A percentile compares a stretch with the other conserved stretches of the same genome.
phyloP scores from a whole-genome alignment of 2,797 vertebrate genomes.

The Limnodromus scolopaceus region DNA sequence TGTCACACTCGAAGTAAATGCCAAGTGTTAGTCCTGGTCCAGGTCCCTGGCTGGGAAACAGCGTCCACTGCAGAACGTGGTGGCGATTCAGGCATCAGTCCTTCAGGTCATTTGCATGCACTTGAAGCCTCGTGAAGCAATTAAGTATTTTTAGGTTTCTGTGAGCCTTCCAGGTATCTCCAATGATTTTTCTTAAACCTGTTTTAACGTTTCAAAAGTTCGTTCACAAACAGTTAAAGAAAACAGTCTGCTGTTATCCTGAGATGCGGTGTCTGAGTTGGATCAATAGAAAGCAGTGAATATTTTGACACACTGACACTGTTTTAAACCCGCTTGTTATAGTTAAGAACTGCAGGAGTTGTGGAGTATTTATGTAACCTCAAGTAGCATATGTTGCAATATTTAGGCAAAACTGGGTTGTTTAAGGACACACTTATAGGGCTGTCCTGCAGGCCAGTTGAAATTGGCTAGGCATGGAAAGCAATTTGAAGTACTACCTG shows the following conservation, averaged over 20 bases:
- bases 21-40: background rate
- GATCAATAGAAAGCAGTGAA: background rate
- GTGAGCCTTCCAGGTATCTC: background rate
- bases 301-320: background rate
- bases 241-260: background rate
- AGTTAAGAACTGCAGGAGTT: background rate
- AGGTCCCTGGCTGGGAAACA: background rate
- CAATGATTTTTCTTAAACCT: background rate
- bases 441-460: background rate
- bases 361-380: background rate
- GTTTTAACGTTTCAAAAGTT: background rate
- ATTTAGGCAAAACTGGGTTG: conserved; percentile 9
- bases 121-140: background rate
- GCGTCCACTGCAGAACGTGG: background rate
- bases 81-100: background rate
- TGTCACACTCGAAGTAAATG: background rate
- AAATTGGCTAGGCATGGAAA: background rate
- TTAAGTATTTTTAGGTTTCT: background rate
- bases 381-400: background rate
- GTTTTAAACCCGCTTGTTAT: background rate
- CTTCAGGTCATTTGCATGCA: background rate
- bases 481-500: background rate
- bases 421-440: background rate
- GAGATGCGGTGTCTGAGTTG: background rate
- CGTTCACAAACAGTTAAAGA: background rate